These are phyloP conservation scores for Neomonachus schauinslandi DNA, from an alignment of 2,113 vertebrate genomes.

Conservation along the genomic window DNA sequence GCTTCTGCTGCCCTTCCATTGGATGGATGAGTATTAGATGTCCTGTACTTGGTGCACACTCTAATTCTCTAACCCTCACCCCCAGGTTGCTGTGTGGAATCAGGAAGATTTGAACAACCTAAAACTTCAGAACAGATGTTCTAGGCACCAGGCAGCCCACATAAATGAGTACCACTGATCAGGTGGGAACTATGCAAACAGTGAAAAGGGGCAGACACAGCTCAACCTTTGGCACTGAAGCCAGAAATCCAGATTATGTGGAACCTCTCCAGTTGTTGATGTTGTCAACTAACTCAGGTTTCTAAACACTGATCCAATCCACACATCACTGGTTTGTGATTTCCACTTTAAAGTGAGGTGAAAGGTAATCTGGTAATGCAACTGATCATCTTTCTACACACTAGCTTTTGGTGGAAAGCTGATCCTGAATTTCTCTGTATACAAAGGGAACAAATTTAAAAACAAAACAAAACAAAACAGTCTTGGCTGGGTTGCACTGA, in stretches of 20 bases:
- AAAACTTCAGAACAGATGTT: neutral
- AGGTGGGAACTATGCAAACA: neutral
- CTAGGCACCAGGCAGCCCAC: neutral
- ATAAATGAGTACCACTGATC: neutral
- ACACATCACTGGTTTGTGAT: neutral
- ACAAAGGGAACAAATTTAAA: neutral
- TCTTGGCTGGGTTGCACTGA: slow-evolving; percentile 4
- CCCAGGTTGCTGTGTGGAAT: neutral
- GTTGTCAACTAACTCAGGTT: neutral
- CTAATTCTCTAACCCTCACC: accelerated
- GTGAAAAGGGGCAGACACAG: neutral
- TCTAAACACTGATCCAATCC: neutral
- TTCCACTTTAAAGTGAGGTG: neutral
- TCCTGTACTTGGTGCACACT: neutral
- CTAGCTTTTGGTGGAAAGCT: neutral
- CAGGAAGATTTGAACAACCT: neutral
- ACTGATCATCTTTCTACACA: neutral
- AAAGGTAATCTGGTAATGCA: neutral
- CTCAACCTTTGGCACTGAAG: neutral
- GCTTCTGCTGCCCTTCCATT: neutral
- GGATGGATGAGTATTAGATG: neutral
- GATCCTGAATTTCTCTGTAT: neutral
- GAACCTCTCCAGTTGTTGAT: neutral
- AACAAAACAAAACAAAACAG: neutral
- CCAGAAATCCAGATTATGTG: neutral